A percentile compares a stretch with the other conserved stretches of the same genome.
Conservation (phyloP, 2,888 invertebrate genomes). For the Kryphioiulus occultus region DNA sequence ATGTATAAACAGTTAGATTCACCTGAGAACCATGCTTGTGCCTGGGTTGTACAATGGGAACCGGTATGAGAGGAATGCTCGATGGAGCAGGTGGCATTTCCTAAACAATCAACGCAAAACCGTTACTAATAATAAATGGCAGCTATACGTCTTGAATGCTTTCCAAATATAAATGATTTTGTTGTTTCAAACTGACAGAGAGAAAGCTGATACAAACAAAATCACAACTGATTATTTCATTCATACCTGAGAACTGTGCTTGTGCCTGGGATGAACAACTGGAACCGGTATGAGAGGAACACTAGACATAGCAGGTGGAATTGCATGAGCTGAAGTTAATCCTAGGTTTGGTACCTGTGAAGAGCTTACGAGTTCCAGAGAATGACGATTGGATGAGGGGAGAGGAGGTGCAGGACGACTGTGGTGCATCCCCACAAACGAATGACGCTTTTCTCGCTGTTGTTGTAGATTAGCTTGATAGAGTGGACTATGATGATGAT, state of each 20-base stretch:
- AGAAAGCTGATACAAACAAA: neutral
- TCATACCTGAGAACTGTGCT: slow-evolving; percentile 28
- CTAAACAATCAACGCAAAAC: neutral
- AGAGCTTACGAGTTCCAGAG: slow-evolving; percentile 47
- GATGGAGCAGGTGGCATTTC: slow-evolving; percentile 25
- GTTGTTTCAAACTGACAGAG: neutral
- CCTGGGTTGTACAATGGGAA: neutral
- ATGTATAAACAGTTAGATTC: neutral
- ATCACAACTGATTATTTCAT: neutral
- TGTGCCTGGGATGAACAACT: slow-evolving; percentile 42
- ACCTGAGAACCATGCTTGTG: slow-evolving; percentile 42
- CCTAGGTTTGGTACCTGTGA: neutral
- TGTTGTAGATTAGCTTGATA: slow-evolving; percentile 49
- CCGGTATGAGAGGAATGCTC: slow-evolving; percentile 40
- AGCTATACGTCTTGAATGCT: no score
- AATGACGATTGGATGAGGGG: slow-evolving; percentile 57
- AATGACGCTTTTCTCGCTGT: slow-evolving; percentile 67
- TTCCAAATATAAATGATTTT: no score
- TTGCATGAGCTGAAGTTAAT: neutral
- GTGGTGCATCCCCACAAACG: slow-evolving; percentile 48
- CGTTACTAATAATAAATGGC: no score
- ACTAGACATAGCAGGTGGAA: neutral
- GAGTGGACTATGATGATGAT: slow-evolving; percentile 57
- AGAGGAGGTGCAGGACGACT: slow-evolving; percentile 57
- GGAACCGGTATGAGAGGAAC: slow-evolving; percentile 41